Conservation (phyloP, 2,797 vertebrate genomes). For the Rhabdophis nuchalis region DNA sequence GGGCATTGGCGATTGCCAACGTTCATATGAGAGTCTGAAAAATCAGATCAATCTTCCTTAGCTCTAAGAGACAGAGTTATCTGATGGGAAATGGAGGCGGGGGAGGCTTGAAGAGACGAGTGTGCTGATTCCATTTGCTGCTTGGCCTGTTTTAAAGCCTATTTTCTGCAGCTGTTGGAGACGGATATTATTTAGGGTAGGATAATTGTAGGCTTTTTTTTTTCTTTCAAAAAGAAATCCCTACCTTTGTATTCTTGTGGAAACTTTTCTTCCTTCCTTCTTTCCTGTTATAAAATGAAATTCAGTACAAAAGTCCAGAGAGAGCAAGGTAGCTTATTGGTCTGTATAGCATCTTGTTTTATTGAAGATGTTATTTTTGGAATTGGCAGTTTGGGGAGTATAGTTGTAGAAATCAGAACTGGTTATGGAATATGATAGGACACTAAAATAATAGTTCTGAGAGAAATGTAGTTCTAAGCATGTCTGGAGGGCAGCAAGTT, state of each 20-base stretch:
- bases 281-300: neutral
- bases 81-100: neutral
- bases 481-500: neutral
- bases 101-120: neutral
- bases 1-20: neutral
- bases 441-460: neutral
- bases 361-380: neutral
- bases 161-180: slow-evolving; percentile 11
- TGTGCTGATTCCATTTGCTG: neutral
- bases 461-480: neutral
- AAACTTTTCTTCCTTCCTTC: neutral
- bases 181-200: neutral
- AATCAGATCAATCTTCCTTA: neutral
- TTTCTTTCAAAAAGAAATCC: neutral
- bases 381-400: neutral
- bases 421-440: neutral
- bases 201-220: slow-evolving; percentile 17
- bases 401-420: neutral
- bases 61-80: neutral
- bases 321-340: neutral
- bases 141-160: neutral
- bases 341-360: neutral
- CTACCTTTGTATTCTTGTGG: slow-evolving; percentile 9
- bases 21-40: neutral
- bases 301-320: neutral